Evolutionary conservation across 2,113 vertebrate genomes (phyloP).

Genomic region (Phalacrocorax aristotelis): DNA sequence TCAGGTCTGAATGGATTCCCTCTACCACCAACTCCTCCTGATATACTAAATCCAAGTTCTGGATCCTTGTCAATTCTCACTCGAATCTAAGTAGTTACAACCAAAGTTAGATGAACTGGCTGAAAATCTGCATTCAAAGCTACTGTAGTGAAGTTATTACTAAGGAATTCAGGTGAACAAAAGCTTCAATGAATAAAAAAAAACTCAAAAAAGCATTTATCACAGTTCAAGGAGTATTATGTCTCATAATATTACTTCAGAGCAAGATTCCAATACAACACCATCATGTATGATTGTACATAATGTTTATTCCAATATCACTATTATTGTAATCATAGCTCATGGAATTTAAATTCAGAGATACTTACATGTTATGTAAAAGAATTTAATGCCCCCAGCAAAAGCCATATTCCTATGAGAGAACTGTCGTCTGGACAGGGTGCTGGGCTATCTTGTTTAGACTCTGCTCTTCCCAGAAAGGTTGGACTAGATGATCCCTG

Average conservation of each 20-base stretch:
- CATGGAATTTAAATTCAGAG: not conserved
- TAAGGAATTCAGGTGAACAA: not conserved
- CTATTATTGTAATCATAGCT: not conserved
- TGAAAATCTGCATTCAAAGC: not conserved
- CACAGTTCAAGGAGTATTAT: not conserved
- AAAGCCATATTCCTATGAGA: not conserved
- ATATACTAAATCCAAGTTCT: slow-evolving; percentile 99
- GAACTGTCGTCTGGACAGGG: not conserved
- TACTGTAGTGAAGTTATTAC: not conserved
- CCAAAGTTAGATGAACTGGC: not conserved
- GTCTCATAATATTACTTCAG: not conserved
- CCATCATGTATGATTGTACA: not conserved
- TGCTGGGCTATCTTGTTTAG: no score
- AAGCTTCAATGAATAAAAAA: not conserved
- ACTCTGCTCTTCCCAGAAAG: no score
- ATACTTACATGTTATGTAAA: not conserved
- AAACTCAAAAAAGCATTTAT: not conserved
- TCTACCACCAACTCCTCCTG: slow-evolving; percentile 93
- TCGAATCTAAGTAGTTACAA: slow-evolving; percentile 80
- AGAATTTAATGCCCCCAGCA: not conserved
- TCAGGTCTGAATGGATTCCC: slow-evolving; percentile 96
- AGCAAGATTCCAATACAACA: not conserved
- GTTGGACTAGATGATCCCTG: no score
- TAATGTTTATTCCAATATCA: not conserved
- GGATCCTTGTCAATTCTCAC: slow-evolving; percentile 96